Evolutionary conservation across 2,888 invertebrate genomes (phyloP).

Genomic region (Danaus chrysippus): DNA sequence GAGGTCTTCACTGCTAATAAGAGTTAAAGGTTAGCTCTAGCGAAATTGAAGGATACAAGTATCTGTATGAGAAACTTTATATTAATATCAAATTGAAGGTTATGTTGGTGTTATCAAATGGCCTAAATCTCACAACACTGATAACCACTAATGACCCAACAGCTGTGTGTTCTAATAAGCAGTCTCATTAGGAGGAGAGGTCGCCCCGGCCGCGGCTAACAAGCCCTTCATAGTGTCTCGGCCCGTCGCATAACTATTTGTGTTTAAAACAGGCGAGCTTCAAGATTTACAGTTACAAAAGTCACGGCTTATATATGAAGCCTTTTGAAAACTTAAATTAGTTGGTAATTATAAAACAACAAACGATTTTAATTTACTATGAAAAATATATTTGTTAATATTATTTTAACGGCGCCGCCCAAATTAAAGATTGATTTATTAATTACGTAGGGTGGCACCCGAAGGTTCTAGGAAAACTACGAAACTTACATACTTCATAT

Average conservation of each 20-base stretch:
- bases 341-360: neutral
- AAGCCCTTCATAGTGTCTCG: slow-evolving; percentile 17
- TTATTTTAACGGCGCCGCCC: too few species aligned
- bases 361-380: too few species aligned
- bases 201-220: slow-evolving; percentile 22
- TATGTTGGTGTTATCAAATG: neutral
- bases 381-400: too few species aligned
- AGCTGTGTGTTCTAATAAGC: slow-evolving; percentile 31
- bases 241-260: slow-evolving; percentile 6
- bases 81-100: neutral
- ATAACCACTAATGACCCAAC: slow-evolving; percentile 20
- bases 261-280: neutral
- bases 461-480: too few species aligned
- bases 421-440: too few species aligned
- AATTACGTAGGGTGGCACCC: too few species aligned
- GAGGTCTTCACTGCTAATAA: too few species aligned
- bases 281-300: neutral
- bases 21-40: too few species aligned
- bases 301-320: too few species aligned
- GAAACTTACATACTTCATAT: too few species aligned
- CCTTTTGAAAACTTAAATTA: neutral
- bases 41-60: too few species aligned
- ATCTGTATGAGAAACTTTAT: neutral
- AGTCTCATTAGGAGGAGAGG: slow-evolving; percentile 31
- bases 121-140: slow-evolving; percentile 15